Percentiles rank a stretch among this genome's conserved stretches.
phyloP scores from a whole-genome alignment of 2,113 vertebrate genomes.

The Ailuropoda melanoleuca region DNA sequence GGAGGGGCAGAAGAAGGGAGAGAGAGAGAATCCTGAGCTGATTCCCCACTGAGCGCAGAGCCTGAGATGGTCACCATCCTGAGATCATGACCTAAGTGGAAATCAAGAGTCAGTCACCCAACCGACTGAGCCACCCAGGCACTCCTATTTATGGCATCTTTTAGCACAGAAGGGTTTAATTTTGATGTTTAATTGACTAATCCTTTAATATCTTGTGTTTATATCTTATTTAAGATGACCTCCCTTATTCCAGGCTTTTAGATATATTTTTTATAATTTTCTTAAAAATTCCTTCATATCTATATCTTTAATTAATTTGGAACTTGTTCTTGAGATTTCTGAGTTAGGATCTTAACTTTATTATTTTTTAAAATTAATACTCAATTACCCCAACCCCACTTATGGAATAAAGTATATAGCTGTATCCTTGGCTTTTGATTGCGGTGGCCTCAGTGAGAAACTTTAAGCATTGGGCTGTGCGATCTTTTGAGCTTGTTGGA shows the following conservation, averaged over 20 bases:
- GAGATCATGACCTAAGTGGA: neutral
- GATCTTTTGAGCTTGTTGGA: neutral
- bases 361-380: neutral
- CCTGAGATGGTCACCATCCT: neutral
- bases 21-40: neutral
- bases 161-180: neutral
- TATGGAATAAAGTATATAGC: neutral
- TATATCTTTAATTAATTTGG: neutral
- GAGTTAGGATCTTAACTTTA: neutral
- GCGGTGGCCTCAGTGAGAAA: neutral
- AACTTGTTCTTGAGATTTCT: neutral
- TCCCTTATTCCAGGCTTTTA: neutral
- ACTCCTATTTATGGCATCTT: neutral
- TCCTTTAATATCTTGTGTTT: conserved; percentile 10
- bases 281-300: neutral
- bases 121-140: neutral
- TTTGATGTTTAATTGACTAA: neutral
- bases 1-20: neutral
- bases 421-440: neutral
- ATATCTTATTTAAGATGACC: neutral
- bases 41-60: neutral
- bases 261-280: neutral
- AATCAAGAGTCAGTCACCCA: neutral
- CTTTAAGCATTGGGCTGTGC: neutral
- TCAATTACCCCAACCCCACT: neutral